A percentile compares a stretch with the other conserved stretches of the same genome.
Conservation (phyloP, 2,797 vertebrate genomes). For the Peromyscus nudipes region DNA sequence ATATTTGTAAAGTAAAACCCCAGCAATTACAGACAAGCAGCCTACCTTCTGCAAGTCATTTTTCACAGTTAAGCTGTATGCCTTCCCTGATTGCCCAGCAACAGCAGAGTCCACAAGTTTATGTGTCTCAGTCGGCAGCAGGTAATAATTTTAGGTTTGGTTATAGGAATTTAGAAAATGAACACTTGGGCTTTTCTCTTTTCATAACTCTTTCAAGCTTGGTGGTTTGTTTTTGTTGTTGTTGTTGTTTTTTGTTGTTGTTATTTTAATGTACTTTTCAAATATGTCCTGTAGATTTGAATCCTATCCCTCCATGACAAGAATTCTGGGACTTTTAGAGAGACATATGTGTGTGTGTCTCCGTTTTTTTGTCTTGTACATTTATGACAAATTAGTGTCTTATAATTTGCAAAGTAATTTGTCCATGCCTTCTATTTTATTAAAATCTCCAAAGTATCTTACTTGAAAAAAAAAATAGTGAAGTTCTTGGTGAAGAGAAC, state of each 20-base stretch:
- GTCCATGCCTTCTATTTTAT: neutral
- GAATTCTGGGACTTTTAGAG: neutral
- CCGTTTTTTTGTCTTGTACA: neutral
- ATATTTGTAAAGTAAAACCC: slow-evolving; percentile 99
- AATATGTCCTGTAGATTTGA: slow-evolving; percentile 5
- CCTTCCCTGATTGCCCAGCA: slow-evolving; percentile 95
- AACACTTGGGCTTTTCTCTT: neutral
- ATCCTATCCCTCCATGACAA: neutral
- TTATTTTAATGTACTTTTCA: neutral
- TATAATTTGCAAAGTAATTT: neutral
- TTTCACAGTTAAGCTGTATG: slow-evolving; percentile 97
- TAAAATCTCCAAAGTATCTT: slow-evolving; percentile 9
- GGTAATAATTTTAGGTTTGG: slow-evolving; percentile 87
- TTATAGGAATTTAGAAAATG: slow-evolving; percentile 22
- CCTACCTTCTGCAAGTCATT: slow-evolving; percentile 93
- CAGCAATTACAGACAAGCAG: slow-evolving; percentile 96
- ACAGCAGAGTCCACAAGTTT: slow-evolving; percentile 97
- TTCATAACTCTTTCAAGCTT: slow-evolving; percentile 29
- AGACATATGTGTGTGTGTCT: neutral
- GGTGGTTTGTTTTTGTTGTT: neutral
- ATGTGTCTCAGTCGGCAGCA: slow-evolving; percentile 99
- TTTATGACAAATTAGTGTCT: neutral
- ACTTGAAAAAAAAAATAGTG: slow-evolving; percentile 17
- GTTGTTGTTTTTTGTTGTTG: too few relatives aligned
- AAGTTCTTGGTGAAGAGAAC: neutral